phyloP scores from a whole-genome alignment of 2,797 vertebrate species.

The Xiphorhynchus erythropygius region DNA sequence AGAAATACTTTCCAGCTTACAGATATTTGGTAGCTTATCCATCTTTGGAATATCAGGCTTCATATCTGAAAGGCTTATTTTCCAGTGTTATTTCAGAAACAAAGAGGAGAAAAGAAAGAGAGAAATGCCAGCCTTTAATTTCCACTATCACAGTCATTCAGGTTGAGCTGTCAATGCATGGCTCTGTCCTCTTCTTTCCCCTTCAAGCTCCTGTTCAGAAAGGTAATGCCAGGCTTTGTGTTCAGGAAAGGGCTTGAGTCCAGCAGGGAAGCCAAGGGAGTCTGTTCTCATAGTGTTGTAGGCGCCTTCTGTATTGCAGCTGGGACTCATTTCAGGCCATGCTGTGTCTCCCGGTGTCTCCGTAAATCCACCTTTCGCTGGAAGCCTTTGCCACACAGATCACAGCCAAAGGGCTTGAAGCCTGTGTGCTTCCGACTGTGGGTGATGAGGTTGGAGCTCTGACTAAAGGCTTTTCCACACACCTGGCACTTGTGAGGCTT shows the following conservation, averaged over 20 bases:
- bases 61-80: slow-evolving; percentile 13
- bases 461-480: slow-evolving; percentile 98
- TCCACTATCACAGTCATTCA: background rate
- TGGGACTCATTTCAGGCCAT: slow-evolving; percentile 87
- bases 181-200: background rate
- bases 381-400: slow-evolving; percentile 96
- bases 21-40: slow-evolving; percentile 52
- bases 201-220: background rate
- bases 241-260: background rate
- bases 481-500: slow-evolving; percentile 99
- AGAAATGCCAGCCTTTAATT: slow-evolving; percentile 24
- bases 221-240: background rate
- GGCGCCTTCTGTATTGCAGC: background rate
- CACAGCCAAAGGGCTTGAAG: slow-evolving; percentile 96
- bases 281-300: slow-evolving; percentile 74
- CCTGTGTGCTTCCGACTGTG: slow-evolving; percentile 98
- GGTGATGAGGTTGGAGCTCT: slow-evolving; percentile 99
- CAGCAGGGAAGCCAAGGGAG: background rate
- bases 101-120: background rate
- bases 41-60: slow-evolving; percentile 10
- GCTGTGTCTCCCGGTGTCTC: slow-evolving; percentile 95
- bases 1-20: slow-evolving; percentile 28
- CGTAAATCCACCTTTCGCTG: slow-evolving; percentile 97
- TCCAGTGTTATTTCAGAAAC: slow-evolving; percentile 68
- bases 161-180: background rate